Conservation (phyloP, 2,113 vertebrate species). For the Athene noctua region DNA sequence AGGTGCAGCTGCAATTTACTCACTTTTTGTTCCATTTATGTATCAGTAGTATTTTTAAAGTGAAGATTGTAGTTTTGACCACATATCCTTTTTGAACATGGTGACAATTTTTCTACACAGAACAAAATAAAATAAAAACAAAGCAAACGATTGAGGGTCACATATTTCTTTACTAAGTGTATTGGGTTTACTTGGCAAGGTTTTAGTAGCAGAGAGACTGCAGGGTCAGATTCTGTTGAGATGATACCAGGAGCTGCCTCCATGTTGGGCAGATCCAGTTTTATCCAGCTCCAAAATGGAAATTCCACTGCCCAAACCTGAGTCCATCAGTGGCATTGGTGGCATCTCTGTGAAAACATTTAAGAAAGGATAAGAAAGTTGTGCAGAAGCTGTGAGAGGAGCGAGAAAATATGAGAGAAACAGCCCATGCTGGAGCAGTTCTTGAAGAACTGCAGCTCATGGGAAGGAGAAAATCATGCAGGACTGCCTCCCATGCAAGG, state of each 20-base stretch:
- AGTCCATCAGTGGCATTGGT: fast-evolving
- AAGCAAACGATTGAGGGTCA: not conserved
- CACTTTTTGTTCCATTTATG: not conserved
- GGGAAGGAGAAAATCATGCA: not conserved
- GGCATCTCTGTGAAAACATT: not conserved
- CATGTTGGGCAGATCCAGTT: not conserved
- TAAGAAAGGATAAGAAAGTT: not conserved
- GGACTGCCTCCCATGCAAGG: not conserved
- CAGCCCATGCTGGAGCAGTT: not conserved
- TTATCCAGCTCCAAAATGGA: not conserved
- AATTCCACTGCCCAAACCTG: not conserved
- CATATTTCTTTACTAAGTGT: not conserved
- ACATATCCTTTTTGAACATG: fast-evolving
- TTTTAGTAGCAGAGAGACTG: not conserved
- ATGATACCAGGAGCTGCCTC: not conserved
- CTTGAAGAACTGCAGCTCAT: not conserved
- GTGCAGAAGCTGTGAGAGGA: not conserved
- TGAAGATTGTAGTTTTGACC: not conserved
- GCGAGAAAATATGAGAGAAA: not conserved
- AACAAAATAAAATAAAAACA: not conserved
- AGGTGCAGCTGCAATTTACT: not conserved
- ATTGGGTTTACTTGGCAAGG: not conserved
- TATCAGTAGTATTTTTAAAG: not conserved
- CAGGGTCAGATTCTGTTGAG: not conserved
- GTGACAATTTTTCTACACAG: not conserved